Evolutionary conservation across 2,888 invertebrate species (phyloP), one percentile per base, ranked within the genome.

Genomic region (Syrphus vitripennis): DNA sequence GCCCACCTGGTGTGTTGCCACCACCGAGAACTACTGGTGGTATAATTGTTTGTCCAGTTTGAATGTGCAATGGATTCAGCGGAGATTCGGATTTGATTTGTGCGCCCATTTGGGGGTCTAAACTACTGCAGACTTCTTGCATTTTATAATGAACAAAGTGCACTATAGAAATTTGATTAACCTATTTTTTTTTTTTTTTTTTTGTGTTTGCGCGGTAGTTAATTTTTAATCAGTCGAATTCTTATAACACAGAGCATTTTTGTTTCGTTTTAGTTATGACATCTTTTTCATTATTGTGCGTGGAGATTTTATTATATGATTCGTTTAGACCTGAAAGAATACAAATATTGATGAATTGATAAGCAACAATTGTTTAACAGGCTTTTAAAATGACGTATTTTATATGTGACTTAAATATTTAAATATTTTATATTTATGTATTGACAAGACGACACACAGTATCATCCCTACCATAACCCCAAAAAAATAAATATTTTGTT

Each of bases 21-120:
- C 82, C 74, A 78, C 86, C 74, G 69, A 86, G 55, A 48, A 82
- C 86, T 7, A 82, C 77, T 74, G 86, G 77, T 19, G 91, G 89
- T 83, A 90, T 87, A 72, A 90, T 89, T n/a, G 90, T 89, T 88
- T 91, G 91, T 55, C 90, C 90, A 37, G 92, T 90, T 88, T 91
- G 91, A 88, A 92, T 91, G 89, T 92, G 92, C 57, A 92, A 89
- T 48, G 92, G 90, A 89, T 91, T 92, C 53, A 92, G 87, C 21
- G 93, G 92, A 48, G 92, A 91, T 88, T 93, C 92, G 3, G 93
- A 90, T 88, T 93, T 93, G 65, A 93, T 92, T 89, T 92, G 93
- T 82, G 92, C 89, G 79, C 92, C 92, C 90, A 92, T 89, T 87
- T 90, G 91, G 89, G 91, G 89, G 88, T 92, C 93, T 88, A 92